Evolutionary conservation across 2,888 invertebrate species (phyloP).

Genomic region (Ctena decussata): DNA sequence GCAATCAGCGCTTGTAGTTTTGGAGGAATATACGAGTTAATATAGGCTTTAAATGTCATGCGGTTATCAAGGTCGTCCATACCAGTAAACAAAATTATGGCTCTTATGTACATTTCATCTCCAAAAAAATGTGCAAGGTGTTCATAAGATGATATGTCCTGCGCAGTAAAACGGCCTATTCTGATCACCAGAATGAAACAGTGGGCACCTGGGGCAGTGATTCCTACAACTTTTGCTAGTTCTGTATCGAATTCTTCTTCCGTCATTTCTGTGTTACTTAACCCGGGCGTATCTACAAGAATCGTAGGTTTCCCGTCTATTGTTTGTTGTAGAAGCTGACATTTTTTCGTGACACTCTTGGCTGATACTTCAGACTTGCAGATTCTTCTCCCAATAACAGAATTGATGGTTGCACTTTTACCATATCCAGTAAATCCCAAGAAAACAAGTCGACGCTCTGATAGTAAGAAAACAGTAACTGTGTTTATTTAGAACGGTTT

Average conservation of each 20-base stretch:
- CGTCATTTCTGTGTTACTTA: neutral
- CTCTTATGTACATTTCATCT: neutral
- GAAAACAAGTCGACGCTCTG: neutral
- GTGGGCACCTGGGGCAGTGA: neutral
- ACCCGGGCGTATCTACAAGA: neutral
- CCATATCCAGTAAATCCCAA: neutral
- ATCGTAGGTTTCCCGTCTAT: neutral
- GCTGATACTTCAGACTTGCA: neutral
- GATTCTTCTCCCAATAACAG: neutral
- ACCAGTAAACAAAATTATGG: neutral
- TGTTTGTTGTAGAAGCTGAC: neutral
- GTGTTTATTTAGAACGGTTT: too few species aligned
- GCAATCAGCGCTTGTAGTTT: neutral
- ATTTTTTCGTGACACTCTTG: neutral
- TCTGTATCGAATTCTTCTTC: neutral
- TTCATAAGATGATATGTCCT: neutral
- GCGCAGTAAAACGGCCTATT: neutral
- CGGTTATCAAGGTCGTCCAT: too few species aligned
- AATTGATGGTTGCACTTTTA: neutral
- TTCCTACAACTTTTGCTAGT: neutral
- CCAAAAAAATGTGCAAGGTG: neutral
- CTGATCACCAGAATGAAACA: neutral
- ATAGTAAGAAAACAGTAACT: too few species aligned
- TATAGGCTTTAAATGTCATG: too few species aligned
- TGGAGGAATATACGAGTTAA: too few species aligned